A percentile compares a stretch with the other conserved stretches of the same genome.
Evolutionary conservation across 2,797 vertebrate species (phyloP).

Genomic region (Pseudochromis fuscus): DNA sequence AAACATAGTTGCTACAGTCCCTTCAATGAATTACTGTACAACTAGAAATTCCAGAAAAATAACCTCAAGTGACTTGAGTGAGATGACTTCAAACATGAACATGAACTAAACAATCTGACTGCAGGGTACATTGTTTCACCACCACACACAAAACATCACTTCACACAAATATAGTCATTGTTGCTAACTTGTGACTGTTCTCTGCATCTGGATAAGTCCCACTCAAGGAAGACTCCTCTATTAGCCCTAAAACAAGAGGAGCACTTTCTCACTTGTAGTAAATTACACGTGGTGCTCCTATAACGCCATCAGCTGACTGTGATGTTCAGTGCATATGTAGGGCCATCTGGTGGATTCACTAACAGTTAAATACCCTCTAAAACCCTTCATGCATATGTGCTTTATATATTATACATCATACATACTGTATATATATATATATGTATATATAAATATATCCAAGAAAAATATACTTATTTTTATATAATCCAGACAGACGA

Average conservation of each 20-base stretch:
- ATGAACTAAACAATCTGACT: slow-evolving; percentile 15
- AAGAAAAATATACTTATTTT: slow-evolving; percentile 56
- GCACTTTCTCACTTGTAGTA: slow-evolving; percentile 11
- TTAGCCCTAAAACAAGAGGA: slow-evolving; percentile 21
- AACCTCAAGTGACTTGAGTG: not conserved
- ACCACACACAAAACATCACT: slow-evolving; percentile 22
- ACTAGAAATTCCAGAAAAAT: slow-evolving; percentile 7
- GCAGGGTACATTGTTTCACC: not conserved
- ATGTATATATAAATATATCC: slow-evolving; percentile 47
- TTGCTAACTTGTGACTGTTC: slow-evolving; percentile 11
- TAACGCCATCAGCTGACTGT: slow-evolving; percentile 31
- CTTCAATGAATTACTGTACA: not conserved
- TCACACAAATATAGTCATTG: slow-evolving; percentile 30
- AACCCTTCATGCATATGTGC: slow-evolving; percentile 35
- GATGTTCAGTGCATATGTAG: slow-evolving; percentile 35
- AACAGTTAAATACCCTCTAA: slow-evolving; percentile 35
- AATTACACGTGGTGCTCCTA: not conserved
- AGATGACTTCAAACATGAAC: slow-evolving; percentile 14
- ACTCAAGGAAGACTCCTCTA: slow-evolving; percentile 7
- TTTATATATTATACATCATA: slow-evolving; percentile 33
- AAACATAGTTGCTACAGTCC: slow-evolving; percentile 28
- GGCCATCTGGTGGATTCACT: slow-evolving; percentile 40
- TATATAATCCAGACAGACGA: slow-evolving; percentile 23
- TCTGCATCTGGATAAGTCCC: not conserved
- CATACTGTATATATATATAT: slow-evolving; percentile 33